A percentile compares a stretch with the other conserved stretches of the same genome.
Conservation (phyloP, 2,113 vertebrate species). For the Ciconia boyciana region DNA sequence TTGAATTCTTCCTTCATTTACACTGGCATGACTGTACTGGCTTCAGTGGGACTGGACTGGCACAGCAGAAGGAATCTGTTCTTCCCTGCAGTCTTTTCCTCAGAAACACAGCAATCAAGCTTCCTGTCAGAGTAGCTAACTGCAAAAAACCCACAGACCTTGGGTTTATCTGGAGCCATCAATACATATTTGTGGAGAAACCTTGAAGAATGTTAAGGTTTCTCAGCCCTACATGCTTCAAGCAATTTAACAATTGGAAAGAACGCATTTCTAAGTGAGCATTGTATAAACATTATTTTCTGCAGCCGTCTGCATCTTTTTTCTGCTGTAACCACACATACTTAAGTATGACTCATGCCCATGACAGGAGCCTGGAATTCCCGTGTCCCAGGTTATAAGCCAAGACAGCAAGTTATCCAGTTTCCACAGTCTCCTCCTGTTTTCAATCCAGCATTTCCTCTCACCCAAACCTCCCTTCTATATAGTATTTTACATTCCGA, state of each 20-base stretch:
- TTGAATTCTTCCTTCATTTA: not conserved
- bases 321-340: slow-evolving; percentile 31
- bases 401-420: not conserved
- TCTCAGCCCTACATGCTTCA: not conserved
- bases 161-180: not conserved
- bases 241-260: not conserved
- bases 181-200: not conserved
- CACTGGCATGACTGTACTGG: not conserved
- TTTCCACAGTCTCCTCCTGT: not conserved
- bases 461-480: not conserved
- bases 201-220: not conserved
- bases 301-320: slow-evolving; percentile 1
- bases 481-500: not conserved
- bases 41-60: not conserved
- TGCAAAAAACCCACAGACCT: not conserved
- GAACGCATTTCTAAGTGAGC: not conserved
- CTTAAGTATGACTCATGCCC: not conserved
- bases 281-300: slow-evolving; percentile 4
- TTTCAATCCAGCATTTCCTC: not conserved
- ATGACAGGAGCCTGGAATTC: slow-evolving; percentile 28
- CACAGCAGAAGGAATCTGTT: not conserved
- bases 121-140: not conserved
- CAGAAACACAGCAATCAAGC: not conserved
- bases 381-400: not conserved
- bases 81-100: not conserved